These are phyloP conservation scores for Hyles euphorbiae DNA, from an alignment of 1,140 invertebrate genomes.

Conservation along the genomic window DNA sequence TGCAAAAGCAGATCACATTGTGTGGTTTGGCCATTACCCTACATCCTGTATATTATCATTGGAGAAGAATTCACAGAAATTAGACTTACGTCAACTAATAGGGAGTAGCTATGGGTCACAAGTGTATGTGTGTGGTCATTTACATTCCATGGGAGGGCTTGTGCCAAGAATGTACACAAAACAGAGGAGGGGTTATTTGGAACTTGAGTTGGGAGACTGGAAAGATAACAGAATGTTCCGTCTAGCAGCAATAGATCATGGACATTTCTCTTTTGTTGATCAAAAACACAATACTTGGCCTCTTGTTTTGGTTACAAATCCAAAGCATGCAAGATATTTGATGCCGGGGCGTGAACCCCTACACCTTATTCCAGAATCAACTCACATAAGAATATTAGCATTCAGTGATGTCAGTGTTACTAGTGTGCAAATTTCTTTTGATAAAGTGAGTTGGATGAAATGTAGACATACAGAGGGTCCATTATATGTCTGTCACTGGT, in stretches of 20 bases:
- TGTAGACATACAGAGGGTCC: slow-evolving; percentile 80
- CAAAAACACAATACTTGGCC: slow-evolving; percentile 87
- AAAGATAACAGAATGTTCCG: slow-evolving; percentile 93
- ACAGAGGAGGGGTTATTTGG: slow-evolving; percentile 89
- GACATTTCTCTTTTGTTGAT: slow-evolving; percentile 92
- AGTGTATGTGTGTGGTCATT: slow-evolving; percentile 93
- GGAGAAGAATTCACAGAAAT: slow-evolving; percentile 58
- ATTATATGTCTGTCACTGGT: slow-evolving; percentile 85
- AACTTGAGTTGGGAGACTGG: slow-evolving; percentile 95
- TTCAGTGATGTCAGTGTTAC: slow-evolving; percentile 85
- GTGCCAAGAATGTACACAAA: slow-evolving; percentile 92
- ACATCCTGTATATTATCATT: slow-evolving; percentile 89
- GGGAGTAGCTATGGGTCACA: slow-evolving; percentile 67
- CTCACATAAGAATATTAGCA: slow-evolving; percentile 87
- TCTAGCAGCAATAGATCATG: slow-evolving; percentile 90
- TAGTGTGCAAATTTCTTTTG: slow-evolving; percentile 80
- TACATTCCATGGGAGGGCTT: slow-evolving; percentile 88
- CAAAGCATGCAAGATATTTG: slow-evolving; percentile 86
- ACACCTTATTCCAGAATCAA: slow-evolving; percentile 81
- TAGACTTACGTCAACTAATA: slow-evolving; percentile 77
- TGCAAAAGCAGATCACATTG: slow-evolving; percentile 52
- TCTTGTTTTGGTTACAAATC: slow-evolving; percentile 90
- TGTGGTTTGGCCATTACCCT: slow-evolving; percentile 94
- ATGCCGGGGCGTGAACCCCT: slow-evolving; percentile 86
- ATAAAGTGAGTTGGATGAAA: slow-evolving; percentile 76